Conservation (phyloP, 2,888 invertebrate species). For the Physocephala rufipes region DNA sequence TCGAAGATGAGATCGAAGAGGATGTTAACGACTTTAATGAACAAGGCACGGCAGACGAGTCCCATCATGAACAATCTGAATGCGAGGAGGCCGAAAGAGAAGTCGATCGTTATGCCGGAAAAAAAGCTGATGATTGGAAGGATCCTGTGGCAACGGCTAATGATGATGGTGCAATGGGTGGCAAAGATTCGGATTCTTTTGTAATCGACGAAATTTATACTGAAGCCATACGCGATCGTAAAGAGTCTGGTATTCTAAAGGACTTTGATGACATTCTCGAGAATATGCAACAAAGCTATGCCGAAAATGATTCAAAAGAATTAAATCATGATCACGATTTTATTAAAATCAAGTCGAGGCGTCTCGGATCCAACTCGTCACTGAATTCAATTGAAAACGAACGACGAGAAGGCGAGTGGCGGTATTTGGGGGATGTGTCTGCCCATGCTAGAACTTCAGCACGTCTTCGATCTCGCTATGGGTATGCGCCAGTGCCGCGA, state of each 20-base stretch:
- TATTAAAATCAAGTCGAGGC: conserved; percentile 55
- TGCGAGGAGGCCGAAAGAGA: conserved; percentile 64
- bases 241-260: conserved; percentile 61
- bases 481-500: conserved; percentile 57
- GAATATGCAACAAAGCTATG: conserved; percentile 48
- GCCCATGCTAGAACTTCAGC: conserved; percentile 56
- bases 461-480: conserved; percentile 60
- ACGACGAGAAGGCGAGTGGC: conserved; percentile 54
- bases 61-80: conserved; percentile 63
- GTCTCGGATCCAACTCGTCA: conserved; percentile 41
- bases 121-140: conserved; percentile 60
- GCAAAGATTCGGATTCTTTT: conserved; percentile 59
- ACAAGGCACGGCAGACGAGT: conserved; percentile 61
- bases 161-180: conserved; percentile 57
- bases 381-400: conserved; percentile 54
- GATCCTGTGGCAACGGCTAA: conserved; percentile 25
- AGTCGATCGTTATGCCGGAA: conserved; percentile 58
- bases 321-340: conserved; percentile 52
- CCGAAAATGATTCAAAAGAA: conserved; percentile 36
- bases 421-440: conserved; percentile 60
- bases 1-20: conserved; percentile 63
- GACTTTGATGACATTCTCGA: conserved; percentile 61
- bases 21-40: conserved; percentile 63
- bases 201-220: conserved; percentile 63
- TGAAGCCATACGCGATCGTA: conserved; percentile 61